Conservation (phyloP, 2,797 vertebrate genomes). For the Sarcophilus harrisii region DNA sequence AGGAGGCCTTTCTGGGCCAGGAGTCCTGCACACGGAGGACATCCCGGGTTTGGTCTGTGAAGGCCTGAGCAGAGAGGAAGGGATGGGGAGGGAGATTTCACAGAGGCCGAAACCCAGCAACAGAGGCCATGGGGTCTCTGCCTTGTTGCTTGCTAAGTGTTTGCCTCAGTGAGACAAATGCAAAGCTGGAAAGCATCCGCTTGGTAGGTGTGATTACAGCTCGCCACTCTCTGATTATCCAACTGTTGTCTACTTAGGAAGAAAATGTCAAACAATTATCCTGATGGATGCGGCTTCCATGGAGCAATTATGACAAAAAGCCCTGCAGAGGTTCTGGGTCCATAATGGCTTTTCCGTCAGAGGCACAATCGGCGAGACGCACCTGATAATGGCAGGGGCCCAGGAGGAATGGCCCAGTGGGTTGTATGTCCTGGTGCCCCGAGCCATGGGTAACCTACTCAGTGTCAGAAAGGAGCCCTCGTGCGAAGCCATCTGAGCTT, state of each 20-base stretch:
- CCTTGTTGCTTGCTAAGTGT: slow-evolving; percentile 2
- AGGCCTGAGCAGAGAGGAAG: neutral
- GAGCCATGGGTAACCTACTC: slow-evolving; percentile 16
- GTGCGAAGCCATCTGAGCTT: neutral
- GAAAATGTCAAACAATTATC: slow-evolving; percentile 46
- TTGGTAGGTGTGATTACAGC: slow-evolving; percentile 32
- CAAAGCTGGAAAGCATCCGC: slow-evolving; percentile 35
- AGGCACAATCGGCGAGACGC: neutral
- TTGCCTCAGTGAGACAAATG: slow-evolving; percentile 35
- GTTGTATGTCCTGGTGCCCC: neutral
- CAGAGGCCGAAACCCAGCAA: slow-evolving; percentile 22
- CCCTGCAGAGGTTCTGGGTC: neutral
- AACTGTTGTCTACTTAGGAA: slow-evolving; percentile 31
- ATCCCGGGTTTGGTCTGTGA: neutral
- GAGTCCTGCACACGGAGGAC: neutral
- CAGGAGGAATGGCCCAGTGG: slow-evolving; percentile 1
- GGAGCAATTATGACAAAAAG: slow-evolving; percentile 21
- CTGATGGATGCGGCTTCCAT: neutral
- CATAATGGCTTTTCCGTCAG: slow-evolving; percentile 21
- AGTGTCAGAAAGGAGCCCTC: too few species aligned
- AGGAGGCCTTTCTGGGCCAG: neutral
- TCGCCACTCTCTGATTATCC: slow-evolving; percentile 32
- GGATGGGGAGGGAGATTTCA: slow-evolving; percentile 5
- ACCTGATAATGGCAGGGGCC: slow-evolving; percentile 6
- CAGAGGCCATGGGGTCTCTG: neutral